A percentile compares a stretch with the other conserved stretches of the same genome.
phyloP scores from a whole-genome alignment of 2,113 vertebrate species.

The Hippocampus barbouri region DNA sequence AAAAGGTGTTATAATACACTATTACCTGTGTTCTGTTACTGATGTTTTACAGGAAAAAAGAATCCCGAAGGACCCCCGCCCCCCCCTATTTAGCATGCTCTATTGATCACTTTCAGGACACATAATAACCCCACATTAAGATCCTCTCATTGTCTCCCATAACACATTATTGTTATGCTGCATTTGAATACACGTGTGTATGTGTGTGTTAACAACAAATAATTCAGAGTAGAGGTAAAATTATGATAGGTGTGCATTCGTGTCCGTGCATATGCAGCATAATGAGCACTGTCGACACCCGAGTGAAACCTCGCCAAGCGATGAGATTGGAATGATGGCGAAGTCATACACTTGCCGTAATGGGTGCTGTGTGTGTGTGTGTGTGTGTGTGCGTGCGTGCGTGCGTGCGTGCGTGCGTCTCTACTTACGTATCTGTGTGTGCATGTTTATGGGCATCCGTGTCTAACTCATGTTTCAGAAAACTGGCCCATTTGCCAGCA shows the following conservation, averaged over 20 bases:
- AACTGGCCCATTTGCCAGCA: conserved; percentile 41
- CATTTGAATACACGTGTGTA: not conserved
- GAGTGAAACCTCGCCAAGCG: not conserved
- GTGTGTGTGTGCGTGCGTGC: not conserved
- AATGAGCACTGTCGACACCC: conserved; percentile 2
- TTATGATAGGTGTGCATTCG: not conserved
- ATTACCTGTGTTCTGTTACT: not conserved
- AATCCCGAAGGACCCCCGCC: no score
- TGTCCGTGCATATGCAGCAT: not conserved
- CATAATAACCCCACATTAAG: no score
- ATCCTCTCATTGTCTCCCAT: not conserved
- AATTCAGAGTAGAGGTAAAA: not conserved
- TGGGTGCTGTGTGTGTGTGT: not conserved
- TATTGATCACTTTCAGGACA: no score
- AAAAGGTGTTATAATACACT: not conserved
- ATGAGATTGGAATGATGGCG: not conserved
- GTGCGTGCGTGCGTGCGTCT: no score
- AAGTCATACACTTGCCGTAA: not conserved
- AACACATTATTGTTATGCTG: not conserved
- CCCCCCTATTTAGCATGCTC: no score
- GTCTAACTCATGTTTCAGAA: conserved; percentile 20
- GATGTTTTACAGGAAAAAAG: not conserved
- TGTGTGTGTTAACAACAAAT: not conserved
- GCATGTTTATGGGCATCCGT: not conserved
- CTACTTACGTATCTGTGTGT: not conserved